A percentile compares a stretch with the other conserved stretches of the same genome.
These are phyloP conservation scores for Clarias laeviceps DNA, from an alignment of 2,797 vertebrate species.

Conservation along the genomic window DNA sequence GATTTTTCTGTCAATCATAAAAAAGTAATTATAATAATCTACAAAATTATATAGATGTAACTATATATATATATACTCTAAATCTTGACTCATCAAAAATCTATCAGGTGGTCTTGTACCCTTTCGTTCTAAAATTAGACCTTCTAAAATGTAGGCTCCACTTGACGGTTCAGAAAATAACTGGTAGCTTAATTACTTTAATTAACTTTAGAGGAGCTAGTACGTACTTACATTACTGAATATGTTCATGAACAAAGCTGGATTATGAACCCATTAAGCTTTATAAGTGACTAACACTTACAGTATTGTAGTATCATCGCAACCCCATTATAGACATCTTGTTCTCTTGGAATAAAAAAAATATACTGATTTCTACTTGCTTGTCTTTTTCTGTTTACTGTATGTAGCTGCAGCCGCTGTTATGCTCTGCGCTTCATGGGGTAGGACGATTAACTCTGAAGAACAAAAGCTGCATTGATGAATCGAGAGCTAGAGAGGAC, in stretches of 20 bases:
- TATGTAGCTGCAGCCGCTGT: constrained; percentile 20
- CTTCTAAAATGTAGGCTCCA: too few species aligned
- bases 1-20: neutral
- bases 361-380: neutral
- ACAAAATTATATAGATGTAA: neutral
- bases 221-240: neutral
- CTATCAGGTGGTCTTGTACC: neutral
- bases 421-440: constrained; percentile 53
- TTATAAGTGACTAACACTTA: neutral
- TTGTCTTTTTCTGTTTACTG: neutral
- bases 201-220: neutral
- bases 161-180: neutral
- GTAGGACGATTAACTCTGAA: constrained; percentile 48
- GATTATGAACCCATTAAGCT: neutral
- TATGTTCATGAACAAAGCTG: neutral
- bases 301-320: neutral
- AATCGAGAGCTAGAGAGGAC: constrained; percentile 52
- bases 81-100: neutral
- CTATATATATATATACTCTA: neutral
- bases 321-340: neutral
- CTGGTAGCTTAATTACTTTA: neutral
- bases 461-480: constrained; percentile 74
- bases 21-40: too few species aligned
- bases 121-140: neutral
- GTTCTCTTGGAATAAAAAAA: neutral